Evolutionary conservation across 2,113 vertebrate species (phyloP).

Genomic region (Puffinus mauretanicus): DNA sequence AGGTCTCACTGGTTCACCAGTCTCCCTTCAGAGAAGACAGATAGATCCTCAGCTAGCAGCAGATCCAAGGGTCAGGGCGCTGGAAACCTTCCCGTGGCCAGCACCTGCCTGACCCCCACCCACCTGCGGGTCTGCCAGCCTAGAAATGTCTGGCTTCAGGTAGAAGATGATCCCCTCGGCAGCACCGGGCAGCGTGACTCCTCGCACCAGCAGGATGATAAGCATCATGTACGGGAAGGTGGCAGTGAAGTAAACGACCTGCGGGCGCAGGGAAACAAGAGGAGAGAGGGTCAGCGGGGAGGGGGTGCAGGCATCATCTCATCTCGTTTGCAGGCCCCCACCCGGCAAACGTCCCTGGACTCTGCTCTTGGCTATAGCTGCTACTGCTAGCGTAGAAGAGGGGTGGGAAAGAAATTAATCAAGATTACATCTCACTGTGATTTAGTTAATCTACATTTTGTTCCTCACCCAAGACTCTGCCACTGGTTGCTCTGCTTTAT

Average conservation of each 20-base stretch:
- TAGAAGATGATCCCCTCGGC: conserved; percentile 88
- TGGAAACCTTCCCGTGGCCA: background rate
- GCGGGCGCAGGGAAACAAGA: background rate
- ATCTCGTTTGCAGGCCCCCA: background rate
- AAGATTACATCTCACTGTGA: background rate
- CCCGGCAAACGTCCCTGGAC: background rate
- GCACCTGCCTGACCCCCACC: background rate
- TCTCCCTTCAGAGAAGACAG: background rate
- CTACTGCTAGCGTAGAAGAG: background rate
- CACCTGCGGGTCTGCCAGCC: conserved; percentile 91
- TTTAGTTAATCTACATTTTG: conserved; percentile 5
- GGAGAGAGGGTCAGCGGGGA: background rate
- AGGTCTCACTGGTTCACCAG: background rate
- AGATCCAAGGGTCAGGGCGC: background rate
- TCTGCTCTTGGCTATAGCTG: background rate
- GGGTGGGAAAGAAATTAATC: background rate
- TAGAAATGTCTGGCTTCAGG: conserved; percentile 86
- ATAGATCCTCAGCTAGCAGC: background rate
- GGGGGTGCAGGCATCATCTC: background rate
- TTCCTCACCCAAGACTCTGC: background rate
- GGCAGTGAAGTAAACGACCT: conserved; percentile 98
- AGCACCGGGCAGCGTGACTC: conserved; percentile 88
- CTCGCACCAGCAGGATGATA: conserved; percentile 86
- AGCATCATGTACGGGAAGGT: conserved; percentile 96
- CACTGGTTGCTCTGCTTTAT: background rate